A percentile compares a stretch with the other conserved stretches of the same genome.
phyloP scores from a whole-genome alignment of 2,797 vertebrate genomes.

The Amblyopsis hoosieri region DNA sequence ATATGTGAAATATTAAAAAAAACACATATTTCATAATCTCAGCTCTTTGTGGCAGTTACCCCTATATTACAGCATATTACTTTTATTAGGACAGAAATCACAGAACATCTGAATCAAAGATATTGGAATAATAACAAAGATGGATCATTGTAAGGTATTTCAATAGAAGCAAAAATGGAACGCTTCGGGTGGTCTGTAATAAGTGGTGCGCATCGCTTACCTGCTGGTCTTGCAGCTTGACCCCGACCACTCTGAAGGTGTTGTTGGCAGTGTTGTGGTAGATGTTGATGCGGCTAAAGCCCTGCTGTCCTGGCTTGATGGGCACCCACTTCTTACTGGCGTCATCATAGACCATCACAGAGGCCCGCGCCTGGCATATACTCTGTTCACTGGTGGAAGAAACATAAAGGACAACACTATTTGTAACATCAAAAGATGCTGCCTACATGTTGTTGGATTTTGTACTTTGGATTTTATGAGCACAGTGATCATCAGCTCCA shows the following conservation, averaged over 20 bases:
- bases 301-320: constrained; percentile 96
- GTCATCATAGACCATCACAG: constrained; percentile 99
- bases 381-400: constrained; percentile 90
- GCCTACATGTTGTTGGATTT: no score
- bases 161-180: background rate
- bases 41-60: no score
- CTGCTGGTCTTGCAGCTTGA: constrained; percentile 99
- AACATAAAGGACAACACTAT: background rate
- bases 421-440: no score
- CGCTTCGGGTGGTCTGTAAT: background rate
- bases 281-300: constrained; percentile 98
- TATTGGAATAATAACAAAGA: no score
- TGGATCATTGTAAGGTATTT: background rate
- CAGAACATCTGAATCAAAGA: no score
- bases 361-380: constrained; percentile 99
- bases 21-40: no score
- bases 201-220: constrained; percentile 67
- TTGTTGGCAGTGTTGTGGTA: constrained; percentile 95
- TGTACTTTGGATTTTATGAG: no score
- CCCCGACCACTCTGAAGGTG: constrained; percentile 94
- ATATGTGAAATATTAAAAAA: no score
- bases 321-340: constrained; percentile 99
- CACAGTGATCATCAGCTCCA: no score
- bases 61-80: no score
- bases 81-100: no score